A percentile compares a stretch with the other conserved stretches of the same genome.
These are phyloP conservation scores for Coenonympha glycerion DNA, from an alignment of 2,888 invertebrate genomes.

Conservation along the genomic window DNA sequence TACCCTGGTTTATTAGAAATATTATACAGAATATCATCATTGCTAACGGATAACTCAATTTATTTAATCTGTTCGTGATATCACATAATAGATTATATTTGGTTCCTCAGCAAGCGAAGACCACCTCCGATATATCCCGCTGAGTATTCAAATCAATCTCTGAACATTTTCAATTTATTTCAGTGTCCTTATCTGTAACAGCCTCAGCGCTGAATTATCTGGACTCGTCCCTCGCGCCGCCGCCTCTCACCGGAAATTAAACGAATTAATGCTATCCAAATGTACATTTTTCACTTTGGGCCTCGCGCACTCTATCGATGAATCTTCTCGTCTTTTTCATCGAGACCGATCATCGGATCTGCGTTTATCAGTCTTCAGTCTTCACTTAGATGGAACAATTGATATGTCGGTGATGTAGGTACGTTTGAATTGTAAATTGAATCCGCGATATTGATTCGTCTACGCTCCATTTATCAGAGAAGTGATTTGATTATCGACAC, in stretches of 20 bases:
- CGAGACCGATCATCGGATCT: conserved; percentile 63
- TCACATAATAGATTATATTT: conserved; percentile 11
- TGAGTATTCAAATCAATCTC: conserved; percentile 76
- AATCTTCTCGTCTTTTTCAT: conserved; percentile 71
- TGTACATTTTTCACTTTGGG: conserved; percentile 76
- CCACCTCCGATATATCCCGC: conserved; percentile 64
- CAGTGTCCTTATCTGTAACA: conserved; percentile 74
- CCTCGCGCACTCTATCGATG: conserved; percentile 70
- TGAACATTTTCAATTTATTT: conserved; percentile 78
- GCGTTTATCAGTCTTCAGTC: conserved; percentile 73
- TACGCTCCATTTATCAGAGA: conserved; percentile 65
- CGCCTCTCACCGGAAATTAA: conserved; percentile 75
- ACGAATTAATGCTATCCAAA: conserved; percentile 77
- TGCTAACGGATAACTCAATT: background rate
- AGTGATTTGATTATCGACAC: conserved; percentile 64
- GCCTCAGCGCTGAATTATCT: conserved; percentile 74
- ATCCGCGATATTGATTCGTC: conserved; percentile 68
- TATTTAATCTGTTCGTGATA: no score
- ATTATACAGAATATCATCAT: background rate
- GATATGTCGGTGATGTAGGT: conserved; percentile 72
- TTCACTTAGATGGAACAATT: conserved; percentile 72
- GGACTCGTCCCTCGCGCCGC: conserved; percentile 48
- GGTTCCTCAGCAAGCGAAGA: conserved; percentile 23
- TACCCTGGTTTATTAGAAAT: no score
- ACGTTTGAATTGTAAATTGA: conserved; percentile 73